Conservation (phyloP, 2,888 invertebrate species). For the Temnothorax unifasciatus region DNA sequence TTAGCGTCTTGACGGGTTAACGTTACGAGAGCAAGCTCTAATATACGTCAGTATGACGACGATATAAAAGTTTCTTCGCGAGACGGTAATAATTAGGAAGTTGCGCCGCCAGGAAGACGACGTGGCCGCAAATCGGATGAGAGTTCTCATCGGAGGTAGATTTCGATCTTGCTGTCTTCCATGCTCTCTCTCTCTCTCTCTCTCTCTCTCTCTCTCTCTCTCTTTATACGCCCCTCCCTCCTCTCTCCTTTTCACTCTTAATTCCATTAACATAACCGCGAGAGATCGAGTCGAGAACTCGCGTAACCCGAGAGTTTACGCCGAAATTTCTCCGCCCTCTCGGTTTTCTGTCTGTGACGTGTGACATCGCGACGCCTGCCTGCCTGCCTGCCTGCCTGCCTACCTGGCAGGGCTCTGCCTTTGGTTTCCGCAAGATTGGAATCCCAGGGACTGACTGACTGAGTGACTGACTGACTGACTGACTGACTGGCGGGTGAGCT, state of each 20-base stretch:
- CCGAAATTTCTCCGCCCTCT: constrained; percentile 49
- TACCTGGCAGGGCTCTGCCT: constrained; percentile 9
- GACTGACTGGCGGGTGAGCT: constrained; percentile 7
- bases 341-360: constrained; percentile 54
- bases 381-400: constrained; percentile 2
- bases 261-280: constrained; percentile 59
- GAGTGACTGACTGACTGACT: constrained; percentile 32
- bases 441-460: constrained; percentile 40
- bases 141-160: constrained; percentile 43
- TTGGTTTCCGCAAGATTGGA: constrained; percentile 59
- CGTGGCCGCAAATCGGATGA: constrained; percentile 53
- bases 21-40: constrained; percentile 20
- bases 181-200: background rate
- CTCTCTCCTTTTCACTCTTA: constrained; percentile 25
- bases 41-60: constrained; percentile 31
- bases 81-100: constrained; percentile 51
- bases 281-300: constrained; percentile 52
- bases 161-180: constrained; percentile 36
- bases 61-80: constrained; percentile 47
- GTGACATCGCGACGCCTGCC: constrained; percentile 39
- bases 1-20: constrained; percentile 32
- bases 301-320: constrained; percentile 39
- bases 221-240: background rate
- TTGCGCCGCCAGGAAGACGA: constrained; percentile 44
- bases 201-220: constrained; percentile 1